A percentile compares a stretch with the other conserved stretches of the same genome.
phyloP scores from a whole-genome alignment of 2,113 vertebrate genomes.

The Capreolus pygargus region DNA sequence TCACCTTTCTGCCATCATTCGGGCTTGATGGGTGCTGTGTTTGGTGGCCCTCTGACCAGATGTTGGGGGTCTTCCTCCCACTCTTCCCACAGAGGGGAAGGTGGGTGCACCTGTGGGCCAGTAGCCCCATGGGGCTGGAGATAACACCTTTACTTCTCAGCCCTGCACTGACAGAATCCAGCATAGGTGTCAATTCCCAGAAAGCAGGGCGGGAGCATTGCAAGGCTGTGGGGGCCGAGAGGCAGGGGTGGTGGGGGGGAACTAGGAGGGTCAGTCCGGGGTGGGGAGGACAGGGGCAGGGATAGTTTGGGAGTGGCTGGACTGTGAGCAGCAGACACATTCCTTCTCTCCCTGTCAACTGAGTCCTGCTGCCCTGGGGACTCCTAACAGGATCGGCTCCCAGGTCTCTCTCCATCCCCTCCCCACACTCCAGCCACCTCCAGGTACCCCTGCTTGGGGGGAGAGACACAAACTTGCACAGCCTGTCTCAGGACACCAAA shows the following conservation, averaged over 20 bases:
- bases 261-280: not conserved
- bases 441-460: too few relatives aligned
- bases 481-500: not conserved
- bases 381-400: fast-evolving
- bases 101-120: not conserved
- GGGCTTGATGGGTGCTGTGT: not conserved
- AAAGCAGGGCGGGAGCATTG: fast-evolving
- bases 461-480: not conserved
- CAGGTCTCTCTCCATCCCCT: not conserved
- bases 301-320: not conserved
- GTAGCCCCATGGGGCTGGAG: not conserved
- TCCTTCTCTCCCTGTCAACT: not conserved
- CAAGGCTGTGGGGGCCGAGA: not conserved
- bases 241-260: not conserved
- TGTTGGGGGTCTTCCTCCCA: not conserved
- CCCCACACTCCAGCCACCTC: not conserved
- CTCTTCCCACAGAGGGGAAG: not conserved
- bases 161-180: not conserved
- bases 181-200: not conserved
- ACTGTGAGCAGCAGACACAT: not conserved
- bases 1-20: not conserved
- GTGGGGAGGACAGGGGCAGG: not conserved
- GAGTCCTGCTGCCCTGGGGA: not conserved
- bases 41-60: not conserved
- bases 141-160: not conserved